Percentiles rank a stretch among this genome's conserved stretches.
These are phyloP conservation scores for Pipistrellus kuhlii DNA, from an alignment of 2,797 vertebrate genomes.

Conservation along the genomic window DNA sequence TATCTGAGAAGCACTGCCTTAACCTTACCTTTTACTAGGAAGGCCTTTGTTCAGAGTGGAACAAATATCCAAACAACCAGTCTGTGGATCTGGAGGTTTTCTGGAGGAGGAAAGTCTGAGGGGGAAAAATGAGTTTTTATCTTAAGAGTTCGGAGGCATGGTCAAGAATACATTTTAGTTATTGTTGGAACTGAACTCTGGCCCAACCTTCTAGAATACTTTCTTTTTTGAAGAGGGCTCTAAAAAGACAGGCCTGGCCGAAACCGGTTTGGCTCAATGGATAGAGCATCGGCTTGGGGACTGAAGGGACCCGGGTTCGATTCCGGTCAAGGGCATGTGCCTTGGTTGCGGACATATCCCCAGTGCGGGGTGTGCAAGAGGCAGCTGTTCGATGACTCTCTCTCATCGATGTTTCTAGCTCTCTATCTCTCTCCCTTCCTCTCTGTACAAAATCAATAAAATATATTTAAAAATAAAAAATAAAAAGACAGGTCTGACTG, in stretches of 20 bases:
- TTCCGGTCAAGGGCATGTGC: too few species aligned
- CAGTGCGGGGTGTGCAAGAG: too few species aligned
- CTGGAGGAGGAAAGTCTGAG: neutral
- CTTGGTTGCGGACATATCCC: too few species aligned
- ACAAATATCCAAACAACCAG: neutral
- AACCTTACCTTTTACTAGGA: neutral
- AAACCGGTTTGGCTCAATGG: too few species aligned
- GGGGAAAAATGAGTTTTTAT: neutral
- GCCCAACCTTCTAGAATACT: neutral
- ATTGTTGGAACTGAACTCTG: conserved; percentile 41
- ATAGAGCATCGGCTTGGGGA: too few species aligned
- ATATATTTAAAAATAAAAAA: too few species aligned
- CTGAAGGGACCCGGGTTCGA: too few species aligned
- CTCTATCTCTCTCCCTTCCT: too few species aligned
- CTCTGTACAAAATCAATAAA: too few species aligned
- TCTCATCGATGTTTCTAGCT: too few species aligned
- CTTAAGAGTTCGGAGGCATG: neutral
- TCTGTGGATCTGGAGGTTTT: neutral
- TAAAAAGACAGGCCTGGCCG: neutral
- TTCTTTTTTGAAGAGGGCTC: conserved; percentile 31
- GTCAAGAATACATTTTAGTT: conserved; percentile 45
- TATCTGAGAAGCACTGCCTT: conserved; percentile 21
- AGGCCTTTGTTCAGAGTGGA: neutral
- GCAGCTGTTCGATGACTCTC: too few species aligned
- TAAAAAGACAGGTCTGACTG: neutral